A percentile compares a stretch with the other conserved stretches of the same genome.
phyloP scores from a whole-genome alignment of 1,140 invertebrate genomes.

The Caenorhabditis tropicalis region DNA sequence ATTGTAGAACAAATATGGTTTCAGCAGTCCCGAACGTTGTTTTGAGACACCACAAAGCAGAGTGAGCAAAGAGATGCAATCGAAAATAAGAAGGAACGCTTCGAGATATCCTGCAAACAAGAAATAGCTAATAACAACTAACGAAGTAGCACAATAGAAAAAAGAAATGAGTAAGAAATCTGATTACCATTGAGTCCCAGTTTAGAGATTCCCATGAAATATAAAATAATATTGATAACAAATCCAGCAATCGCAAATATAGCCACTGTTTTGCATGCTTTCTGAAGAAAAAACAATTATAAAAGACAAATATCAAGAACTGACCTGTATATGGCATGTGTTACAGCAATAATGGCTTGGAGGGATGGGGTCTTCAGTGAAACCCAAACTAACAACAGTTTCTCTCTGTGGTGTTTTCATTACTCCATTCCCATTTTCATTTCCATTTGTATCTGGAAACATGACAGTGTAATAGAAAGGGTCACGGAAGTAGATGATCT shows the following conservation, averaged over 20 bases:
- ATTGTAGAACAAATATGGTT: conserved; percentile 41
- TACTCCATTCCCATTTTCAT: conserved; percentile 5
- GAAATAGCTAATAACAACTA: not conserved
- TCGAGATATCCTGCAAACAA: conserved; percentile 17
- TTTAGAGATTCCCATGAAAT: conserved; percentile 30
- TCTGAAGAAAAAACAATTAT: not conserved
- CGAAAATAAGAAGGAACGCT: conserved; percentile 32
- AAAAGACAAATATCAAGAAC: not conserved
- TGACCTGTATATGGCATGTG: conserved; percentile 1
- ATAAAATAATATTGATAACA: conserved; percentile 4
- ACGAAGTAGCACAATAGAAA: not conserved
- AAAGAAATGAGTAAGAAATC: not conserved
- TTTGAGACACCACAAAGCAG: conserved; percentile 40
- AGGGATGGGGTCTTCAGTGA: conserved; percentile 21
- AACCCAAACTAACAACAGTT: conserved; percentile 1
- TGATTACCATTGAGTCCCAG: conserved; percentile 37
- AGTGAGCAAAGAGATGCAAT: conserved; percentile 16
- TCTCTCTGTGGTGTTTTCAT: conserved; percentile 30
- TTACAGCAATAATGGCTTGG: conserved; percentile 35
- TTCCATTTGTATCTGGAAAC: conserved; percentile 31
- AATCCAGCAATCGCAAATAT: not conserved
- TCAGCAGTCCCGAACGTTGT: not conserved
- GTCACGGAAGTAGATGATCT: conserved; percentile 1
- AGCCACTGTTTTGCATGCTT: conserved; percentile 22
- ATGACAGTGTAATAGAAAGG: conserved; percentile 19